Conservation (phyloP, 2,888 invertebrate species). For the Endomychus coccineus region DNA sequence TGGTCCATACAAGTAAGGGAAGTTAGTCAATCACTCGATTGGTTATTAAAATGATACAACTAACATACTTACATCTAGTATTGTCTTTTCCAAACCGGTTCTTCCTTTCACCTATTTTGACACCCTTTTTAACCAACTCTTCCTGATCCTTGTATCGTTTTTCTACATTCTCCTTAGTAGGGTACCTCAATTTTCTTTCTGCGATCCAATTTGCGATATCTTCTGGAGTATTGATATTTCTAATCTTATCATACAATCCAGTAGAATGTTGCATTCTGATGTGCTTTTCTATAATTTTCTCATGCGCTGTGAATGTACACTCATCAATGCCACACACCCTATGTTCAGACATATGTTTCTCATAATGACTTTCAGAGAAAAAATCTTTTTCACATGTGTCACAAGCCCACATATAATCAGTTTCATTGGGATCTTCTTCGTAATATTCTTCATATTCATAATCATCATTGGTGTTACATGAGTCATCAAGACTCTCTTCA, state of each 20-base stretch:
- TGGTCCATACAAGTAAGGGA: too few relatives aligned
- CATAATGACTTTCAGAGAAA: constrained; percentile 50
- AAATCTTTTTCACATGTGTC: constrained; percentile 79
- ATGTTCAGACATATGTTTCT: constrained; percentile 67
- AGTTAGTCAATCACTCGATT: too few relatives aligned
- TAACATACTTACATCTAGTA: constrained; percentile 35
- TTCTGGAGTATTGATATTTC: constrained; percentile 66
- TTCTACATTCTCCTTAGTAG: constrained; percentile 49
- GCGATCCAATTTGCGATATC: constrained; percentile 78
- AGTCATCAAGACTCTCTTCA: too few relatives aligned
- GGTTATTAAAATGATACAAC: too few relatives aligned
- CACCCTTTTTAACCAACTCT: constrained; percentile 67
- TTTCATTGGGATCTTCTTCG: background rate
- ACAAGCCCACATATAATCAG: constrained; percentile 48
- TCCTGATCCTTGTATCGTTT: constrained; percentile 54
- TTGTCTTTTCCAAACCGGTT: constrained; percentile 44
- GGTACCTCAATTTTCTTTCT: constrained; percentile 64
- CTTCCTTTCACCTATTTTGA: constrained; percentile 52
- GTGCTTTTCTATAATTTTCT: constrained; percentile 72
- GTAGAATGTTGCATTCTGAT: constrained; percentile 74
- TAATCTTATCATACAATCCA: constrained; percentile 74
- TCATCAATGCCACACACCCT: constrained; percentile 72
- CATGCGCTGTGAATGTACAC: constrained; percentile 72
- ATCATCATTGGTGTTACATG: too few relatives aligned
- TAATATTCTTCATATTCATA: background rate